These are phyloP conservation scores for Eulemur coronatus DNA, from an alignment of 2,797 vertebrate genomes.

Conservation along the genomic window DNA sequence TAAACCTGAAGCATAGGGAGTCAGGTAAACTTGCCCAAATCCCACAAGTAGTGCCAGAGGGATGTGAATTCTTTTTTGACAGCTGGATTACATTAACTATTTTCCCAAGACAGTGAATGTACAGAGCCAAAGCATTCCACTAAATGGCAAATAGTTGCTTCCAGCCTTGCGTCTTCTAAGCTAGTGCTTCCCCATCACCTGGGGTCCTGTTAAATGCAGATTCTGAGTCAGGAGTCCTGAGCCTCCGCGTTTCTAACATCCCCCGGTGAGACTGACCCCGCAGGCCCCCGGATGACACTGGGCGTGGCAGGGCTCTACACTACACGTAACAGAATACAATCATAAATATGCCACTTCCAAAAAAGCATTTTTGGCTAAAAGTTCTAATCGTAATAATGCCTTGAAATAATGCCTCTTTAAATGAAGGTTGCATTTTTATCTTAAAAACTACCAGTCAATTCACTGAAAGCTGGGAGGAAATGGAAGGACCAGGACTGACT, in stretches of 20 bases:
- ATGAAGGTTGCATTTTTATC: background rate
- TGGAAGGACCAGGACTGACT: background rate
- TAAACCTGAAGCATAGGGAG: background rate
- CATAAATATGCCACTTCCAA: background rate
- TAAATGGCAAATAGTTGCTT: background rate
- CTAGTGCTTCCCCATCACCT: background rate
- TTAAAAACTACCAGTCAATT: background rate
- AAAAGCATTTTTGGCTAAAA: background rate
- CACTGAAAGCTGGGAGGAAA: constrained; percentile 24
- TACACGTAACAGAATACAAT: background rate
- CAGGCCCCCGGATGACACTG: background rate
- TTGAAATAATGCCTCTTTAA: constrained; percentile 18
- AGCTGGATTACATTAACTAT: background rate
- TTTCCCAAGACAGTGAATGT: background rate
- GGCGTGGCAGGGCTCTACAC: background rate
- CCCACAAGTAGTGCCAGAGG: background rate
- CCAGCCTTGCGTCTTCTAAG: background rate
- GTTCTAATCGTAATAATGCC: background rate
- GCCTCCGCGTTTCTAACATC: background rate
- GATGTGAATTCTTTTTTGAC: background rate
- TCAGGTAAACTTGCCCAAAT: background rate
- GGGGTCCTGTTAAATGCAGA: background rate
- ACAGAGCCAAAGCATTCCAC: background rate
- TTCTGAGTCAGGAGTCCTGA: background rate
- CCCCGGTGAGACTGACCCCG: no score